Evolutionary conservation across 2,113 vertebrate species (phyloP).

Genomic region (Tragelaphus scriptus): DNA sequence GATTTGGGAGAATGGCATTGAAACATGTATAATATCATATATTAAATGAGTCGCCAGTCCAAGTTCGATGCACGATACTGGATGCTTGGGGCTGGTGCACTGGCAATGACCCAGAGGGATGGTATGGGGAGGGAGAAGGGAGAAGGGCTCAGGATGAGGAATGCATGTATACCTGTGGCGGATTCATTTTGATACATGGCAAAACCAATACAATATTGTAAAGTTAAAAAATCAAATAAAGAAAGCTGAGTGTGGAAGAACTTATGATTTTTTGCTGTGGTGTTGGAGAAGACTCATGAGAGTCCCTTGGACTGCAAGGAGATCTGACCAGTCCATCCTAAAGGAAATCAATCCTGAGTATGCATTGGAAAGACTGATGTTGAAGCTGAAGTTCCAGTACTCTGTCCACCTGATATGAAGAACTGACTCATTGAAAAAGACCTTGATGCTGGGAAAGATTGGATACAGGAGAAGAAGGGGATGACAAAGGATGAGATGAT

Average conservation of each 20-base stretch:
- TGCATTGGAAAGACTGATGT: background rate
- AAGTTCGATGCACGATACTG: no score
- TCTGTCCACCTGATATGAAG: background rate
- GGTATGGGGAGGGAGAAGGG: no score
- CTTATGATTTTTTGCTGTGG: background rate
- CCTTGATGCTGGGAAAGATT: background rate
- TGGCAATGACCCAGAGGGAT: no score
- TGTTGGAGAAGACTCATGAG: background rate
- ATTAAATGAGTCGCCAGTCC: no score
- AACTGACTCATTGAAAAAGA: background rate
- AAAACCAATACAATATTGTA: no score
- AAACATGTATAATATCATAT: no score
- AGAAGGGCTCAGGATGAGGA: no score
- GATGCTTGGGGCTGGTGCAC: no score
- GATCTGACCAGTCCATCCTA: background rate
- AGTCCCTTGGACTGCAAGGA: background rate
- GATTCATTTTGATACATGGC: no score
- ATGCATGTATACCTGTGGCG: no score
- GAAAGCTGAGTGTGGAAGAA: background rate
- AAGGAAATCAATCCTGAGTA: background rate
- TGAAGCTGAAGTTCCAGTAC: background rate
- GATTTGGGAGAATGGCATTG: no score
- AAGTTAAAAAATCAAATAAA: background rate
- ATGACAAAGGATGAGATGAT: background rate
- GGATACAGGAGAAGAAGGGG: background rate